Conservation (phyloP, 2,113 vertebrate species). For the Triplophysa siluroides region DNA sequence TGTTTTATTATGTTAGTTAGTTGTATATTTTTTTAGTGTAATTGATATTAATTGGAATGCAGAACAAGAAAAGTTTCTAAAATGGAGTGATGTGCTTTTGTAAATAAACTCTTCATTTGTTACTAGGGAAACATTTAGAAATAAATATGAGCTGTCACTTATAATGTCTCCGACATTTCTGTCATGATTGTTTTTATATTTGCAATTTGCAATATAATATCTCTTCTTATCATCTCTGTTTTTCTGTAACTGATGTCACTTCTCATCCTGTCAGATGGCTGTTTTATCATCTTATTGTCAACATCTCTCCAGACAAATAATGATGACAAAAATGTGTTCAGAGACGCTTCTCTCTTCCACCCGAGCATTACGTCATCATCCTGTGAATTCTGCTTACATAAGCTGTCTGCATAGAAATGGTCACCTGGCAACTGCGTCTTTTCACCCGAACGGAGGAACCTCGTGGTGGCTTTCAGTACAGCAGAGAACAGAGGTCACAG, state of each 20-base stretch:
- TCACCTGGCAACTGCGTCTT: slow-evolving; percentile 57
- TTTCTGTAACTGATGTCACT: background rate
- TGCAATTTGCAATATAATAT: no score
- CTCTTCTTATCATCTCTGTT: slow-evolving; percentile 11
- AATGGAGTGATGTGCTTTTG: no score
- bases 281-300: background rate
- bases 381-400: slow-evolving; percentile 54
- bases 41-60: no score
- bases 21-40: no score
- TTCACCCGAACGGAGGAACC: background rate
- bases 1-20: no score
- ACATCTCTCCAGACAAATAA: slow-evolving; percentile 13
- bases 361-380: slow-evolving; percentile 49
- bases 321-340: slow-evolving; percentile 2
- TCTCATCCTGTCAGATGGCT: slow-evolving; percentile 1
- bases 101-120: no score
- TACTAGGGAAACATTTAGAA: no score
- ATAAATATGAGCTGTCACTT: no score
- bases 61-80: no score
- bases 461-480: background rate
- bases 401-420: slow-evolving; percentile 55
- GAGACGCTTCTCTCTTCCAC: slow-evolving; percentile 41
- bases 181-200: background rate
- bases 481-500: background rate
- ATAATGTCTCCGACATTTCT: background rate